A percentile compares a stretch with the other conserved stretches of the same genome.
Evolutionary conservation across 2,888 invertebrate species (phyloP).

Genomic region (Hetaerina titia): DNA sequence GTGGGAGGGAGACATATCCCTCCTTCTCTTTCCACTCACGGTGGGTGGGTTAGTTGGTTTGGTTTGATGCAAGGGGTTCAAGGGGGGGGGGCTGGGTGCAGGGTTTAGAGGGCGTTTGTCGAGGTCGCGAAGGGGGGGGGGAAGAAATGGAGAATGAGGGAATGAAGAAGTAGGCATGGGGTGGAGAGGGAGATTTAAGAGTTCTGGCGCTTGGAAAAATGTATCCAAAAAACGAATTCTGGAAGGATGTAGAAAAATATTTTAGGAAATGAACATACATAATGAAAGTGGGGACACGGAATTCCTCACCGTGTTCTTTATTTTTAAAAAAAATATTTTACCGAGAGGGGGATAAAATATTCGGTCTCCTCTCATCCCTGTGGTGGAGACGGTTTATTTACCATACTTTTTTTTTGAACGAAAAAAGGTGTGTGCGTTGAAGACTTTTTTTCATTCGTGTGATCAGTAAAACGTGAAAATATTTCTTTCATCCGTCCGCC

Average conservation of each 20-base stretch:
- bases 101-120: background rate
- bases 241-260: background rate
- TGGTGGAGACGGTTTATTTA: background rate
- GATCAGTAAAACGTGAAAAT: slow-evolving; percentile 64
- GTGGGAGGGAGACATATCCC: too few species aligned
- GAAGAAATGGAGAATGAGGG: background rate
- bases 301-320: background rate
- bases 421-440: background rate
- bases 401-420: background rate
- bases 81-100: background rate
- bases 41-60: background rate
- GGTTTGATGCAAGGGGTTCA: background rate
- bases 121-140: background rate
- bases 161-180: background rate
- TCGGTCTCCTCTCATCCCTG: too few species aligned
- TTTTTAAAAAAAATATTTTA: background rate
- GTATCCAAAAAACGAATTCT: background rate
- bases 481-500: slow-evolving; percentile 36
- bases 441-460: slow-evolving; percentile 17
- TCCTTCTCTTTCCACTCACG: too few species aligned
- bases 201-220: too few species aligned
- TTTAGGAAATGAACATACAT: background rate
- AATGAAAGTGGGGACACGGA: background rate
- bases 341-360: background rate
- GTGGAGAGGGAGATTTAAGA: background rate